Evolutionary conservation across 1,140 invertebrate species (phyloP), one percentile per base, ranked within the genome.

Genomic region (Sycophila sp.): DNA sequence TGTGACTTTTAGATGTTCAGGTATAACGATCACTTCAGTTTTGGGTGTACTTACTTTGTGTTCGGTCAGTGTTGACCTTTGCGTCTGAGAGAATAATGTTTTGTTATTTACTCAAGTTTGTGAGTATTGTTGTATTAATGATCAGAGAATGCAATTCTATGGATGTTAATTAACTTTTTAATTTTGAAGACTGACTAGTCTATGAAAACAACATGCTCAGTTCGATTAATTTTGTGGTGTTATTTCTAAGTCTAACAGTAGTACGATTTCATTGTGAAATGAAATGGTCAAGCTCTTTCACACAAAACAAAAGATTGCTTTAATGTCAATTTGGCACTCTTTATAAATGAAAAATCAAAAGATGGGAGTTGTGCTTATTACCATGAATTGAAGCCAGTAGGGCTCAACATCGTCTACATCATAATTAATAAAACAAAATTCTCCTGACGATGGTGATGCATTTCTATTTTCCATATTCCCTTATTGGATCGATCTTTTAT

Each of bases 371-470:
- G n/a, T 38, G 32, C n/a, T 19, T 49, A 60, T 68, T 77, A 78
- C 76, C 81, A 84, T 81, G 72, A 81, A 80, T 68, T 78, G 76
- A 64, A 75, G 77, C 81, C 81, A 83, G 73, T 84, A 84, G 24
- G 81, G 81, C 75, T 82, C 81, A 64, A 80, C 82, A 75, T 76
- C 82, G 74, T 82, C 81, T 79, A 86, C 85, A 74, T 85, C 83
- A 81, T 86, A 83, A 75, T 82, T 81, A 73, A 87, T 79, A 74
- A 82, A 80, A 71, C 80, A 81, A 64, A 86, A 83, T 73, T 87
- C 73, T 11, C 69, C 76, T 47, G 74, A 60, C 8, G 63, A 70
- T 32, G 58, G 38, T 45, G 66, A 69, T 42, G 17, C 17, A 63
- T 65, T 69, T 71, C 59, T 68, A 59, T 47, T 62, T 72, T 77